These are phyloP conservation scores for Microtus pennsylvanicus DNA, from an alignment of 2,113 vertebrate genomes.

Conservation along the genomic window DNA sequence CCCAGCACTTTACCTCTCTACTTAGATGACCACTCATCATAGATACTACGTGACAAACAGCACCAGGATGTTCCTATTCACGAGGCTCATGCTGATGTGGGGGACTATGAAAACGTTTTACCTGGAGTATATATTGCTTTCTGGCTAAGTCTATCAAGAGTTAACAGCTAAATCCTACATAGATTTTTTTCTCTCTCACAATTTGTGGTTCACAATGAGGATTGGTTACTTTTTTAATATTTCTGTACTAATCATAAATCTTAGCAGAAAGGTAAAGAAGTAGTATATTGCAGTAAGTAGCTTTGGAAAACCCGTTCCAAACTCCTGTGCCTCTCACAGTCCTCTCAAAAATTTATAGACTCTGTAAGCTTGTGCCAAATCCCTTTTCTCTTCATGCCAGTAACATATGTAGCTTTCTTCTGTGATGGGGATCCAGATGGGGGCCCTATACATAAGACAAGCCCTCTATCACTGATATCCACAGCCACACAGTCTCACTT, in stretches of 20 bases:
- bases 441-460: not conserved
- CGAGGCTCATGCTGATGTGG: not conserved
- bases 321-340: not conserved
- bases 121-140: not conserved
- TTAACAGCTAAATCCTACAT: not conserved
- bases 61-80: slow-evolving; percentile 32
- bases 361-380: not conserved
- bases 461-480: not conserved
- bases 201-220: not conserved
- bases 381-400: not conserved
- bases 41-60: not conserved
- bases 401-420: not conserved
- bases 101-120: not conserved
- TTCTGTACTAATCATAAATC: slow-evolving; percentile 32
- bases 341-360: not conserved
- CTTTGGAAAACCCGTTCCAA: not conserved
- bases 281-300: not conserved
- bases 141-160: not conserved
- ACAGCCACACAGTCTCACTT: not conserved
- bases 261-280: not conserved
- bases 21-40: slow-evolving; percentile 32
- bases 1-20: slow-evolving; percentile 6
- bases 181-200: not conserved
- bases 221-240: not conserved
- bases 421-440: not conserved